phyloP scores from a whole-genome alignment of 1,140 invertebrate genomes.

The Artemia franciscana region DNA sequence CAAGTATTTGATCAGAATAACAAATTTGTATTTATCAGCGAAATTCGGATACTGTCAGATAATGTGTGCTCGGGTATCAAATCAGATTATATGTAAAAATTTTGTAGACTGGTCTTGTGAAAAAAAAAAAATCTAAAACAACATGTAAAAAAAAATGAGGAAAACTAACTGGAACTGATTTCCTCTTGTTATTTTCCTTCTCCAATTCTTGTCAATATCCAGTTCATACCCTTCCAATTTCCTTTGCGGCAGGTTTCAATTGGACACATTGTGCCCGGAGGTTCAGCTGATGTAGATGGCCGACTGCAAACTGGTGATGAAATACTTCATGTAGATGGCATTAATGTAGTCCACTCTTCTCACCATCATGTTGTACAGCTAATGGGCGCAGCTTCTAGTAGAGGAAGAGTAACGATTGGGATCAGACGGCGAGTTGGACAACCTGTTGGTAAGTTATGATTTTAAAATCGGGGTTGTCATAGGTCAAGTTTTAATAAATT shows the following conservation, averaged over 20 bases:
- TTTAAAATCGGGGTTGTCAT: constrained; percentile 19
- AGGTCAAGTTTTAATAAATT: too few relatives aligned
- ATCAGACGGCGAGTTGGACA: constrained; percentile 29
- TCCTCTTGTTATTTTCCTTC: constrained; percentile 11
- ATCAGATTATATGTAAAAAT: too few relatives aligned
- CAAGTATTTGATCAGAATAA: too few relatives aligned
- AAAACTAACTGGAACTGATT: constrained; percentile 11
- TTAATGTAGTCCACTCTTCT: constrained; percentile 55
- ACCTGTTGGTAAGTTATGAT: background rate
- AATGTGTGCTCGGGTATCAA: too few relatives aligned
- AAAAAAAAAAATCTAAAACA: too few relatives aligned
- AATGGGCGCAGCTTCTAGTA: constrained; percentile 56
- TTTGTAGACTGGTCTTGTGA: too few relatives aligned
- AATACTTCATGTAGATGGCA: constrained; percentile 62
- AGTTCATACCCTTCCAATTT: constrained; percentile 4
- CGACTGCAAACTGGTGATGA: constrained; percentile 65
- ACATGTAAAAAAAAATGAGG: background rate
- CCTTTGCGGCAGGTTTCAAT: constrained; percentile 42
- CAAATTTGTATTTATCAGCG: too few relatives aligned
- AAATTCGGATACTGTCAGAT: too few relatives aligned
- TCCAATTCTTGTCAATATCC: background rate
- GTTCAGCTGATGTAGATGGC: constrained; percentile 68
- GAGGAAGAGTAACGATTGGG: constrained; percentile 47
- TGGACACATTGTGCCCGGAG: constrained; percentile 78
- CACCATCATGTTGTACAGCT: constrained; percentile 72